Conservation (phyloP, 2,797 vertebrate genomes). For the Acanthurus leucopareius region DNA sequence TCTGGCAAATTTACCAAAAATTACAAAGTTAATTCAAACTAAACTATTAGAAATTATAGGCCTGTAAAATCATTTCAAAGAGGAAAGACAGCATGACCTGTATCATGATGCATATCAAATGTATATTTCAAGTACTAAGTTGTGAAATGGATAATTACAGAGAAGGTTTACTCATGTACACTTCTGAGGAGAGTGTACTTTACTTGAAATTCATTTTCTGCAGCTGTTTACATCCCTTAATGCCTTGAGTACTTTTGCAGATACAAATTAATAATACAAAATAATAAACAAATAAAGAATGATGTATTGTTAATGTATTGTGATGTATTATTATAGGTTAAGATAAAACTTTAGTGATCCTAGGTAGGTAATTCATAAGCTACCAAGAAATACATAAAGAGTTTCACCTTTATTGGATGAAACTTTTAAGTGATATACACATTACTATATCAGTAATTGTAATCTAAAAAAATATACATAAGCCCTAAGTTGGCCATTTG, state of each 20-base stretch:
- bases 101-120: neutral
- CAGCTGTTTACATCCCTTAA: neutral
- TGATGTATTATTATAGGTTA: neutral
- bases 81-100: neutral
- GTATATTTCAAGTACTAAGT: neutral
- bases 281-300: conserved; percentile 1
- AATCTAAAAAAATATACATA: neutral
- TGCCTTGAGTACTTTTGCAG: neutral
- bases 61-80: no score
- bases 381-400: neutral
- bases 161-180: neutral
- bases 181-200: neutral
- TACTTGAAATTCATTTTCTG: neutral
- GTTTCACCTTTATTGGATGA: neutral
- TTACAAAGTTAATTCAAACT: neutral
- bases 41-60: neutral
- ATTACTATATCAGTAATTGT: no score
- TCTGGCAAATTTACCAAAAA: neutral
- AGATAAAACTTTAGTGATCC: neutral
- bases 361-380: neutral
- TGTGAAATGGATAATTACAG: neutral
- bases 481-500: neutral
- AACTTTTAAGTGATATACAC: neutral
- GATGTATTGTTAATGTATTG: neutral
- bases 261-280: neutral